phyloP scores from a whole-genome alignment of 2,797 vertebrate genomes.

The Calcarius lapponicus region DNA sequence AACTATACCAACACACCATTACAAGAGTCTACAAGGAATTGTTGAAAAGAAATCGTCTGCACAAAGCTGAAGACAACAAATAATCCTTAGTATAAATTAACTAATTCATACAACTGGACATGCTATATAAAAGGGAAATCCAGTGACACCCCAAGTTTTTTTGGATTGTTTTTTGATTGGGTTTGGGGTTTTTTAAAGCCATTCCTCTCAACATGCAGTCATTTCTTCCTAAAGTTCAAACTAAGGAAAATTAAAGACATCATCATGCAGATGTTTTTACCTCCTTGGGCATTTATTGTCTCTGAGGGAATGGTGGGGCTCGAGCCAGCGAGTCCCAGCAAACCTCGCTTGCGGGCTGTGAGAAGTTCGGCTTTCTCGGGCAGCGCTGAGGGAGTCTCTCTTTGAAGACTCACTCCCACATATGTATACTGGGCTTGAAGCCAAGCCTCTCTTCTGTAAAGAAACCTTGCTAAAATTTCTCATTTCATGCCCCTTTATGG shows the following conservation, averaged over 20 bases:
- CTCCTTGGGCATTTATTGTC: background rate
- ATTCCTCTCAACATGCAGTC: fast-evolving
- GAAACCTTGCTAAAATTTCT: slow-evolving; percentile 59
- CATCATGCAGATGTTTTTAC: background rate
- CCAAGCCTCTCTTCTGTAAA: slow-evolving; percentile 45
- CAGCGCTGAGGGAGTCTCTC: background rate
- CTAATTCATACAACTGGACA: background rate
- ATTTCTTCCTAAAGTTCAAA: background rate
- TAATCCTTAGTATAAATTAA: background rate
- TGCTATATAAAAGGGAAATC: background rate
- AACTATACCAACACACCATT: background rate
- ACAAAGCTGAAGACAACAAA: background rate
- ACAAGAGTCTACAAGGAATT: background rate
- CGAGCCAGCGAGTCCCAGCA: background rate
- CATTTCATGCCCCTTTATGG: slow-evolving; percentile 51
- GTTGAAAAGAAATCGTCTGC: background rate
- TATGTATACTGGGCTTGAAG: slow-evolving; percentile 12
- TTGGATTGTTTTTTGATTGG: fast-evolving
- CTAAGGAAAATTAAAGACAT: background rate
- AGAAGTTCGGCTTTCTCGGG: background rate
- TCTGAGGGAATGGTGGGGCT: background rate
- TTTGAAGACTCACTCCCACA: slow-evolving; percentile 21
- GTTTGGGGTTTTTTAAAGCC: background rate
- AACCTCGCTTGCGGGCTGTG: background rate
- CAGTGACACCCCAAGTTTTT: background rate